Evolutionary conservation across 2,888 invertebrate species (phyloP), one percentile per base, ranked within the genome.

Genomic region (Mesochorus sp.): DNA sequence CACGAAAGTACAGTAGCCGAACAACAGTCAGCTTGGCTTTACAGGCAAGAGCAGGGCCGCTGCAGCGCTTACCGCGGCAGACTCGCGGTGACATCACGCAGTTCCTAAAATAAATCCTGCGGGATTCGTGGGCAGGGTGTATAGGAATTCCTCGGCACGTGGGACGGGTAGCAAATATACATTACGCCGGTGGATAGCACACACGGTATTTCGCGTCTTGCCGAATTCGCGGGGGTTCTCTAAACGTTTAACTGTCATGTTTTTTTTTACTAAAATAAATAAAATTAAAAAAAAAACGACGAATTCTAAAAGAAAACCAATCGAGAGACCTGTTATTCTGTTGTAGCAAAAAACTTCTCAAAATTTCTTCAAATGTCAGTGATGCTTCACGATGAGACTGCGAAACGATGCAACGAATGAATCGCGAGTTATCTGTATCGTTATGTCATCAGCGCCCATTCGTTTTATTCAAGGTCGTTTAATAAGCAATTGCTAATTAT

Each of bases 71-170:
- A 72, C 47, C 68, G 71, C 62, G 66, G 68, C 51, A 57, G 72
- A 75, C 81, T 68, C 78, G 76, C 83, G 81, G 55, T 88, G 87
- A 88, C 89, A 88, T 89, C 89, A 88, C 80, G 79, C 73, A 51
- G 84, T 79, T 89, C 88, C 84, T 70, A 89, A 90, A 90, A 90
- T 90, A 90, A 88, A 89, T 88, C 85, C 84, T 84, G 84, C 83
- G 86, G 83, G 85, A 87, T 85, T 85, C 84, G 84, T 83, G 85
- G 85, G 83, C 82, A 82, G 82, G 57, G 39, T 66, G 61, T 81
- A 82, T 80, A 83, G 83, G 88, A 88, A 88, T 88, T 85, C 83
- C 51, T 8, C 75, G 82, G 80, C 88, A 89, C 85, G 86, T 88
- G 87, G 86, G 83, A 84, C 77, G 85, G 86, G 85, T 87, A 86